Conservation (phyloP, 1,140 invertebrate species). For the Potamilus streckersoni region DNA sequence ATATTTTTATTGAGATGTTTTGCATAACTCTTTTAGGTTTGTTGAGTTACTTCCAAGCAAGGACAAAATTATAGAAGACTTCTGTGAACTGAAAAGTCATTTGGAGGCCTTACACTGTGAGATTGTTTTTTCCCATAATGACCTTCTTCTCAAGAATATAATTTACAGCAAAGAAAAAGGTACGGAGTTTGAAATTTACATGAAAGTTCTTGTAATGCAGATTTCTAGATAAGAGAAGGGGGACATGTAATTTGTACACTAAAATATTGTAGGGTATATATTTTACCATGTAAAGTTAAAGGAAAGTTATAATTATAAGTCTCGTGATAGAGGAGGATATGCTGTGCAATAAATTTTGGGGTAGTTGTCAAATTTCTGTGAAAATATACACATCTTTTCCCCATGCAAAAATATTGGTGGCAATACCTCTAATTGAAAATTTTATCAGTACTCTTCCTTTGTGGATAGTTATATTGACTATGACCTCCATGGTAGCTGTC, state of each 20-base stretch:
- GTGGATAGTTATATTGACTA: no score
- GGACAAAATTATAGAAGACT: conserved; percentile 77
- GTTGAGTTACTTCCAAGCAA: conserved; percentile 76
- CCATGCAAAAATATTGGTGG: no score
- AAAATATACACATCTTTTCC: no score
- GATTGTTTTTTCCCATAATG: conserved; percentile 98
- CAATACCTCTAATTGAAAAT: no score
- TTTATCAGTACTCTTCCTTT: no score
- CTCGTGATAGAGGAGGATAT: no score
- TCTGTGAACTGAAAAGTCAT: conserved; percentile 76
- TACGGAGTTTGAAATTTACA: conserved; percentile 14
- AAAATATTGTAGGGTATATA: background rate
- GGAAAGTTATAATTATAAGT: no score
- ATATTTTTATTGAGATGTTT: background rate
- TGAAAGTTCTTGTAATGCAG: background rate
- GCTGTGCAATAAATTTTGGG: no score
- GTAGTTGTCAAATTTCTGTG: no score
- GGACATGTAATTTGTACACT: background rate
- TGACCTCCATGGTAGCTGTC: no score
- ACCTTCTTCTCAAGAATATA: conserved; percentile 94
- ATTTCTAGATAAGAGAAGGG: background rate
- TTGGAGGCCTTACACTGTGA: conserved; percentile 79
- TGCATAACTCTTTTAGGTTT: conserved; percentile 73
- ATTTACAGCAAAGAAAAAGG: conserved; percentile 80
- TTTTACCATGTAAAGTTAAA: no score